Conservation (phyloP, 2,888 invertebrate genomes). For the Meiosimyza decipiens region DNA sequence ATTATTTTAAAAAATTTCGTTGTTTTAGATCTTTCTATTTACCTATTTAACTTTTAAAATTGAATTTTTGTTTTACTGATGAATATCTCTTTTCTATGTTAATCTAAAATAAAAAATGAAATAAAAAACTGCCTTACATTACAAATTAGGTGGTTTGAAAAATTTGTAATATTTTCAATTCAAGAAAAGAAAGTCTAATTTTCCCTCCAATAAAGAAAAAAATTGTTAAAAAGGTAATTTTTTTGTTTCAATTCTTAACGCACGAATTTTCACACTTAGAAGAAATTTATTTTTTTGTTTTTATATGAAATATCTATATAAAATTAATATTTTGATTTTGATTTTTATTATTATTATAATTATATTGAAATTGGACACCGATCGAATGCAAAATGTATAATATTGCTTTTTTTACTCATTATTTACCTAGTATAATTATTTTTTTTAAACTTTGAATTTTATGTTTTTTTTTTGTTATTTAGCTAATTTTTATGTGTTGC, state of each 20-base stretch:
- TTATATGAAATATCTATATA: slow-evolving; percentile 43
- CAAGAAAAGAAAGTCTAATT: slow-evolving; percentile 28
- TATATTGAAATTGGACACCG: slow-evolving; percentile 49
- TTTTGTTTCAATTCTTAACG: not conserved
- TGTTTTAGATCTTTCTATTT: slow-evolving; percentile 35
- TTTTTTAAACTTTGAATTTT: slow-evolving; percentile 17
- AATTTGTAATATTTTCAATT: slow-evolving; percentile 13
- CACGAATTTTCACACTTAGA: slow-evolving; percentile 9
- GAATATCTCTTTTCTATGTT: no score
- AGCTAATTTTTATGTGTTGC: slow-evolving; percentile 34
- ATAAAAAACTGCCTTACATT: no score
- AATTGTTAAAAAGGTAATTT: not conserved
- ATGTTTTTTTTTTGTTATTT: slow-evolving; percentile 38
- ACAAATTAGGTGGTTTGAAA: no score
- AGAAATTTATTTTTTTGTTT: slow-evolving; percentile 40
- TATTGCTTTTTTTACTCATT: slow-evolving; percentile 46
- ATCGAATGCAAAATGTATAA: slow-evolving; percentile 51
- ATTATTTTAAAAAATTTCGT: slow-evolving; percentile 31
- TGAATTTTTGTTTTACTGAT: no score
- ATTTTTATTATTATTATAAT: slow-evolving; percentile 37
- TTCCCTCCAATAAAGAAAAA: slow-evolving; percentile 11
- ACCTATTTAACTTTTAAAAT: slow-evolving; percentile 41
- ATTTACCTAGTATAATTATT: not conserved
- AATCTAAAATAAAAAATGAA: no score
- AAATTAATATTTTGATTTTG: slow-evolving; percentile 28